A percentile compares a stretch with the other conserved stretches of the same genome.
Conservation (phyloP, 2,113 vertebrate species). For the Pseudonaja textilis region DNA sequence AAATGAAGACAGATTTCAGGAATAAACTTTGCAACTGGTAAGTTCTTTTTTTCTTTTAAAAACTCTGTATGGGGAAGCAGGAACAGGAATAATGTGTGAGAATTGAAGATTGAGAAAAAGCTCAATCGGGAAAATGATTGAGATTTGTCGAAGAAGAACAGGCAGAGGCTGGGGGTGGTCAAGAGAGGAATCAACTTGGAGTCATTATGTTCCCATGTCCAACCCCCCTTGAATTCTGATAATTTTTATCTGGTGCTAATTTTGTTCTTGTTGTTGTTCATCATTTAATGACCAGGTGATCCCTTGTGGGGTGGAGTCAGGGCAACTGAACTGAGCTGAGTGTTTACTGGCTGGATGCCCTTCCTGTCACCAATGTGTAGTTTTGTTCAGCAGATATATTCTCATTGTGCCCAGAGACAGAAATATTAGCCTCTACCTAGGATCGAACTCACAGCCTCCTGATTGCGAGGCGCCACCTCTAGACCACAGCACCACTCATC, state of each 20-base stretch:
- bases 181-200: neutral
- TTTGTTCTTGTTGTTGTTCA: no score
- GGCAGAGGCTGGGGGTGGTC: neutral
- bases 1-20: neutral
- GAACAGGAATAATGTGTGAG: neutral
- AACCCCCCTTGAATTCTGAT: neutral
- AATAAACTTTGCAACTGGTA: rapidly evolving
- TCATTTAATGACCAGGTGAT: no score
- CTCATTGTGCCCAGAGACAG: no score
- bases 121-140: neutral
- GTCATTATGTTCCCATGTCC: neutral
- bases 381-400: no score
- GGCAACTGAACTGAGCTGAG: no score
- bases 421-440: no score
- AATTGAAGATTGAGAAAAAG: neutral
- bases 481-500: neutral
- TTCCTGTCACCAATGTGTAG: no score
- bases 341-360: no score
- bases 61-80: neutral
- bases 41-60: neutral
- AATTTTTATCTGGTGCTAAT: neutral
- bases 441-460: no score
- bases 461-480: no score
- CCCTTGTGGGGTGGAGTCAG: no score
- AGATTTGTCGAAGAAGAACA: neutral